Evolutionary conservation across 2,113 vertebrate genomes (phyloP).

Genomic region (Felis chaus): DNA sequence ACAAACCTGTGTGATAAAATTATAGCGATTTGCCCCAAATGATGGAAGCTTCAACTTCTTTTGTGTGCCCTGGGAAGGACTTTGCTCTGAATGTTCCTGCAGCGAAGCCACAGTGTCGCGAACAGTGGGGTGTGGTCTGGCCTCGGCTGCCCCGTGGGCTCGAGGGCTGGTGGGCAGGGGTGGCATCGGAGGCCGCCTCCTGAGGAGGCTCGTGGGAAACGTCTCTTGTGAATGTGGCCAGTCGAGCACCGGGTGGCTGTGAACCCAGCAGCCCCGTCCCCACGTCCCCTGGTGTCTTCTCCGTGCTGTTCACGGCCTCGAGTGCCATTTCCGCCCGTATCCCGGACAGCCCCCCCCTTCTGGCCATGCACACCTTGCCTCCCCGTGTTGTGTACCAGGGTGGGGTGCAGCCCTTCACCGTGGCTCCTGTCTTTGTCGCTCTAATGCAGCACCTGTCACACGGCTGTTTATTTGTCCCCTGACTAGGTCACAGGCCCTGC

Average conservation of each 20-base stretch:
- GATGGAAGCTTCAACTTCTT: accelerated
- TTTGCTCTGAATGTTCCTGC: accelerated
- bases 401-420: accelerated
- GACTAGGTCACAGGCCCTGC: not conserved
- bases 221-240: accelerated
- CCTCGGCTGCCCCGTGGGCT: not conserved
- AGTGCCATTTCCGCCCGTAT: not conserved
- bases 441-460: accelerated
- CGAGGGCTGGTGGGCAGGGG: too few species aligned
- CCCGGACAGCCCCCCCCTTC: not conserved
- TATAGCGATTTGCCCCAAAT: accelerated
- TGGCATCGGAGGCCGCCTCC: not conserved
- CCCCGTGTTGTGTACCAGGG: not conserved
- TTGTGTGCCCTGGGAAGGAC: accelerated
- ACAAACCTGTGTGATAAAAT: not conserved
- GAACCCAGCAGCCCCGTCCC: accelerated
- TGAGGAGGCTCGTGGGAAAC: not conserved
- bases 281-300: accelerated
- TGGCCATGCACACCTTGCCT: accelerated
- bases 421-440: accelerated
- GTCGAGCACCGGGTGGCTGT: accelerated
- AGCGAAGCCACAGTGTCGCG: accelerated
- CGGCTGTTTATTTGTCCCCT: accelerated
- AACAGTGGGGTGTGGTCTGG: not conserved
- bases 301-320: accelerated